phyloP scores from a whole-genome alignment of 2,797 vertebrate species.

The Rhinichthys osculus region DNA sequence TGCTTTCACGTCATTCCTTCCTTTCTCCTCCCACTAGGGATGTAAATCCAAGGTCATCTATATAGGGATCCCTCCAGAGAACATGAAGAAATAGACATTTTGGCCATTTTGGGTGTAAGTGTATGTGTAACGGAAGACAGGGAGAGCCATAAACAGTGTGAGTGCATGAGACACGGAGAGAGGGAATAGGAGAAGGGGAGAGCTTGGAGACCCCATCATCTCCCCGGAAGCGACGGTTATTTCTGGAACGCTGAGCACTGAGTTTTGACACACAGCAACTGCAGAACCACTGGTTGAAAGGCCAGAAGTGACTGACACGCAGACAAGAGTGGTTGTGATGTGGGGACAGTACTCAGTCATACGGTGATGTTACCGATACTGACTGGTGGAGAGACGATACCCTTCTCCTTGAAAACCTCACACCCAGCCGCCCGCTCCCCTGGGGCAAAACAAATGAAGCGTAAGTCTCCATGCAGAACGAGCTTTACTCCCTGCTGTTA shows the following conservation, averaged over 20 bases:
- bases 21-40: conserved; percentile 15
- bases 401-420: conserved; percentile 24
- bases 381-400: conserved; percentile 29
- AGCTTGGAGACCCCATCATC: conserved; percentile 36
- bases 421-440: conserved; percentile 7
- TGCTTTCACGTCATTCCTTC: background rate
- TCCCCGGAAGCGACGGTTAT: conserved; percentile 46
- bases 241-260: conserved; percentile 50
- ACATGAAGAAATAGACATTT: conserved; percentile 44
- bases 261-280: conserved; percentile 45
- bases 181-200: conserved; percentile 16
- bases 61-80: conserved; percentile 38
- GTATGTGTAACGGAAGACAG: conserved; percentile 30
- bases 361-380: conserved; percentile 29
- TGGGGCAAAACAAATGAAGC: conserved; percentile 28
- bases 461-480: background rate
- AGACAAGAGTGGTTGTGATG: conserved; percentile 25
- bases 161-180: conserved; percentile 19
- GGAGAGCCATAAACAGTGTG: conserved; percentile 10
- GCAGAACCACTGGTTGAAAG: conserved; percentile 44
- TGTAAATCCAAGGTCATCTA: conserved; percentile 54
- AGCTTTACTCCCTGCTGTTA: conserved; percentile 1
- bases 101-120: conserved; percentile 13
- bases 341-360: conserved; percentile 33
- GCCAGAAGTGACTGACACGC: conserved; percentile 28